Base-by-base conservation (phyloP, 2,888 invertebrate species). In the Eupeodes latifasciatus region DNA sequence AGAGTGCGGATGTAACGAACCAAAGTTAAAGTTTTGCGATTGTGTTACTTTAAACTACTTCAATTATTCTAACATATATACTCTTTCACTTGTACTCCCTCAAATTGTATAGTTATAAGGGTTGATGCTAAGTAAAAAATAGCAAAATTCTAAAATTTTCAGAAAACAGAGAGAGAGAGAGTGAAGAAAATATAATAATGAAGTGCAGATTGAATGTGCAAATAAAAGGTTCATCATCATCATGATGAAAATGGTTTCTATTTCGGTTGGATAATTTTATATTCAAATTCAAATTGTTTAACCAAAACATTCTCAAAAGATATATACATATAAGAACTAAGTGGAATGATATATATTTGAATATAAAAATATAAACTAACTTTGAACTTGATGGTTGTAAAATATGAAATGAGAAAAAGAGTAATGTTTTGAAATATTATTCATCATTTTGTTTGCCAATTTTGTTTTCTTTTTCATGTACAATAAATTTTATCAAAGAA, bases 1-100 rank as follows among this genome's bases (percentile, higher is more conserved):
- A 85, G 71, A 47, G 10, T 61, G 36, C 11, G 40, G 49, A 71
- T 75, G 69, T 55, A 40, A 76, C 55, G 75, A 62, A 47, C 44
- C 53, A 44, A 3, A 47, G 59, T 57, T 66, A 3, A 51, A 40
- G 40, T 40, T 27, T 27, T 27, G 19, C 57, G 57, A 53, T 53
- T 69, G 61, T 67, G 36, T 69, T 67, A 51, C 53, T 47, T 71
- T 71, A 40, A 7, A 53, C 10, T 40, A 64, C 36, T 64, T 62
- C 61, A 62, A 61, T 57, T 82, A 69, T 71, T 62, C 49, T 69
- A 55, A 16, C n/a, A n/a, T 19, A 55, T 16, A 19, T 19, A 55
- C 27, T 55, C 4, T 19, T 55, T 55, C 7, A 1, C 27, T 27
- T 19, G 3, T n/a, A 16, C n/a, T 7, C 7, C 4, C 7, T 16